Percentiles rank a stretch among this genome's conserved stretches.
Conservation (phyloP, 2,888 invertebrate genomes). For the Troides helena region DNA sequence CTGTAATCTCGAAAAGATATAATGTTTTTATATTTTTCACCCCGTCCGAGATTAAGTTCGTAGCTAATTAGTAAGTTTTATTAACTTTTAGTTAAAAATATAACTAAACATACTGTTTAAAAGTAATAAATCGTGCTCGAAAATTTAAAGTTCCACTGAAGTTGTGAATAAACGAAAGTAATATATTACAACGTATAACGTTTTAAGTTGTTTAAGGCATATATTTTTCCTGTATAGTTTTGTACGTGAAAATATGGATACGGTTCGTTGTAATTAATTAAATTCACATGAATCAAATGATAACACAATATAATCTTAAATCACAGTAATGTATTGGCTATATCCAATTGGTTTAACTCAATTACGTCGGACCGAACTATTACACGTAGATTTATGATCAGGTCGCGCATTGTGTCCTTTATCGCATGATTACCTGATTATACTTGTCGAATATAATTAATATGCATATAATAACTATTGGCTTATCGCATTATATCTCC, state of each 20-base stretch:
- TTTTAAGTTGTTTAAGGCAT: no score
- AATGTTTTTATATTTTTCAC: slow-evolving; percentile 30
- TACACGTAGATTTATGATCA: slow-evolving; percentile 59
- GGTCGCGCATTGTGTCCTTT: slow-evolving; percentile 45
- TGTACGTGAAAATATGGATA: no score
- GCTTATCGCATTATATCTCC: slow-evolving; percentile 23
- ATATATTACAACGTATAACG: no score
- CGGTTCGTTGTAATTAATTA: slow-evolving; percentile 28
- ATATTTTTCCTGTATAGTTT: no score
- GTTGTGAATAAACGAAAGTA: background rate
- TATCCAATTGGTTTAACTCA: slow-evolving; percentile 61
- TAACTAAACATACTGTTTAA: background rate
- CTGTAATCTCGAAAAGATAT: slow-evolving; percentile 28
- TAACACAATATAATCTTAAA: slow-evolving; percentile 42
- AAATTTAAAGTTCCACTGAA: background rate
- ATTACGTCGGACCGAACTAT: slow-evolving; percentile 61
- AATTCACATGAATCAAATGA: slow-evolving; percentile 31
- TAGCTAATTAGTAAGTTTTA: slow-evolving; percentile 40
- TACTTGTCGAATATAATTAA: slow-evolving; percentile 38
- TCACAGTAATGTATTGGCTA: slow-evolving; percentile 50
- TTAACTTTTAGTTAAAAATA: slow-evolving; percentile 31
- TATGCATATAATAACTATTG: slow-evolving; percentile 21
- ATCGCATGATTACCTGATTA: slow-evolving; percentile 44
- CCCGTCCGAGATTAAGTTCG: slow-evolving; percentile 24
- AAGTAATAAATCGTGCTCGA: background rate